Base-by-base conservation (phyloP, 2,797 vertebrate genomes). In the Ambastaia sidthimunki region DNA sequence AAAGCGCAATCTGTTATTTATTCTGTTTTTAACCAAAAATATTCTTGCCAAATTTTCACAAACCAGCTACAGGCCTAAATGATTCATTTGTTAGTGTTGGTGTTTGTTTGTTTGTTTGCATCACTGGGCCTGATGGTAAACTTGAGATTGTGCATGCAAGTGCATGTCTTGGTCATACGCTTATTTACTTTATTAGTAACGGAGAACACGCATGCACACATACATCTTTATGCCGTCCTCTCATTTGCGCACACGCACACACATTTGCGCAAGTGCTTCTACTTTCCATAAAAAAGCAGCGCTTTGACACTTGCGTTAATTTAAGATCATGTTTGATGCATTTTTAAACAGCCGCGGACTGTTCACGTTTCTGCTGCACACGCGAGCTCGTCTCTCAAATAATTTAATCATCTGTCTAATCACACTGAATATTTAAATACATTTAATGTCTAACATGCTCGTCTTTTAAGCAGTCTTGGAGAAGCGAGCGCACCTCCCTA, bases 361-460 rank as follows among this genome's bases (percentile, higher is more conserved):
- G 75, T 91, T 91, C 88, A 87, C 89, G 90, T 91, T 90, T 90
- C 85, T 88, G 90, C 89, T 88, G 86, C 89, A 88, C 90, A 85
- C 87, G 78, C 59, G 88, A 90, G 88, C 91, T 91, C 89, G 88
- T 89, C 88, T 90, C 90, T 85, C 85, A 88, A 92, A 85, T 91
- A 88, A 94, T 94, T 93, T 93, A 93, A 93, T 92, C 92, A 92
- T 88, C 87, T 87, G 83, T 84, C 88, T 89, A 92, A 94, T 93
- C 91, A 92, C 89, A 90, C 89, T 91, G 93, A 90, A 94, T 93
- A 93, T 92, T 93, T 93, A 91, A 94, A 90, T 89, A 91, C 88
- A 89, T 90, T 90, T 93, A 91, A 92, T 91, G 92, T 93, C 91
- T 88, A 74, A 84, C 86, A 82, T 68, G 81, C 67, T 52, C 66